Percentiles rank a stretch among this genome's conserved stretches.
phyloP scores from a whole-genome alignment of 2,113 vertebrate genomes.

The Orcinus orca region DNA sequence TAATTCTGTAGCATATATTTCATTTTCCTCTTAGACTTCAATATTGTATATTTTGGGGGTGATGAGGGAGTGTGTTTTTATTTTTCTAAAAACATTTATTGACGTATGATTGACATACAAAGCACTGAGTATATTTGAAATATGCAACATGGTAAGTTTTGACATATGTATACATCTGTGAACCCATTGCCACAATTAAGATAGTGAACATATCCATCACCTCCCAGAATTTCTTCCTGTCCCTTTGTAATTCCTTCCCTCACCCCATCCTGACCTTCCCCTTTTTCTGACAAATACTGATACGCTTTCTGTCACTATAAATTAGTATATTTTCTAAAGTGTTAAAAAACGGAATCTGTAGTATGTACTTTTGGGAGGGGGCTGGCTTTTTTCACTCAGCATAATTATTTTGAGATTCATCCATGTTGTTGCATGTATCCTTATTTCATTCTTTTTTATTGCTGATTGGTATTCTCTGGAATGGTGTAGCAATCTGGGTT shows the following conservation, averaged over 20 bases:
- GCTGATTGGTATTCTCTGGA: not conserved
- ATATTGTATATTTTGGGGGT: not conserved
- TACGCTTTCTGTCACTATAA: not conserved
- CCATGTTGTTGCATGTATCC: not conserved
- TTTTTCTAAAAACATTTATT: not conserved
- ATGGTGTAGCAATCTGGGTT: not conserved
- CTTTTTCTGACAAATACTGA: not conserved
- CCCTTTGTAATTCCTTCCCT: not conserved
- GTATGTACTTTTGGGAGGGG: not conserved
- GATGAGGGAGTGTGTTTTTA: not conserved
- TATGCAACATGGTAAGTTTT: not conserved
- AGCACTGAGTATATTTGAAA: not conserved
- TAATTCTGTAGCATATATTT: not conserved
- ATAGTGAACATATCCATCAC: not conserved
- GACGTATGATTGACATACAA: not conserved
- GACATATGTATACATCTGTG: not conserved
- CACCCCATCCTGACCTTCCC: not conserved
- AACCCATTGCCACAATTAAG: not conserved
- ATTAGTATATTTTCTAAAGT: not conserved
- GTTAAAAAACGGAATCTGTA: not conserved
- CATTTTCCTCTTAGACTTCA: not conserved
- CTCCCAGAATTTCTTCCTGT: not conserved
- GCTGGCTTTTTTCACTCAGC: not conserved
- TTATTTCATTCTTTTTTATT: not conserved
- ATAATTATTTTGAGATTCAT: not conserved